Base-by-base conservation (phyloP, 2,797 vertebrate species). In the Helicolenus hilgendorfi region DNA sequence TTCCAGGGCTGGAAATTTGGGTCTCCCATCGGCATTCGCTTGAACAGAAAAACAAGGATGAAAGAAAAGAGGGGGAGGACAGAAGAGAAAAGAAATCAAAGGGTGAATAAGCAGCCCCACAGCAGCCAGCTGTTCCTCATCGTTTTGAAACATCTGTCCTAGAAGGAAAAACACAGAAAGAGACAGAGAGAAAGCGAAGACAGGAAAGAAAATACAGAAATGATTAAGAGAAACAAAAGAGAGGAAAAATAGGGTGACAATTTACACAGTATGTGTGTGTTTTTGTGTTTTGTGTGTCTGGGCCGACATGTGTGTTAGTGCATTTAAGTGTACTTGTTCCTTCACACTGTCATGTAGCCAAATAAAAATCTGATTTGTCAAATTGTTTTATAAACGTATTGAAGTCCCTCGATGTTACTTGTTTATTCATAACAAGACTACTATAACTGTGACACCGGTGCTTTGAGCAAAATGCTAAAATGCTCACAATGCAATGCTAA, bases 91-190 rank as follows among this genome's bases (percentile, higher is more conserved):
- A 86, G 62, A 87, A 79, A 60, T 77, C 38, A 88, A 79, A 77
- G 88, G 36, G 79, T 81, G 88, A 88, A 87, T 89, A 85, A 94
- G 92, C 87, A 94, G 94, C 94, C 94, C 75, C 58, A 71, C 83
- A 89, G 94, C 89, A 83, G 82, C 91, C 95, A 96, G 96, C 71
- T 96, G 96, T 95, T 93, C 82, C 35, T 79, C 55, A 55, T 64
- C 68, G 79, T 63, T 85, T 63, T 82, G 72, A 81, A 93, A 92
- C 95, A 95, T 96, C 91, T 95, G 94, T 87, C 72, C 56, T 59
- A 70, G 78, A 68, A 73, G 76, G 62, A 86, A 31, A 72, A 79
- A 79, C 10, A 67, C 7, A 31, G 24, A 33, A 33, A 83, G 41
- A 70, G 14, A 75, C 7, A 26, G 8, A 58, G 59, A 45, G 38